phyloP scores from a whole-genome alignment of 2,888 invertebrate genomes.

The Scaptomyza cyrtandrae region DNA sequence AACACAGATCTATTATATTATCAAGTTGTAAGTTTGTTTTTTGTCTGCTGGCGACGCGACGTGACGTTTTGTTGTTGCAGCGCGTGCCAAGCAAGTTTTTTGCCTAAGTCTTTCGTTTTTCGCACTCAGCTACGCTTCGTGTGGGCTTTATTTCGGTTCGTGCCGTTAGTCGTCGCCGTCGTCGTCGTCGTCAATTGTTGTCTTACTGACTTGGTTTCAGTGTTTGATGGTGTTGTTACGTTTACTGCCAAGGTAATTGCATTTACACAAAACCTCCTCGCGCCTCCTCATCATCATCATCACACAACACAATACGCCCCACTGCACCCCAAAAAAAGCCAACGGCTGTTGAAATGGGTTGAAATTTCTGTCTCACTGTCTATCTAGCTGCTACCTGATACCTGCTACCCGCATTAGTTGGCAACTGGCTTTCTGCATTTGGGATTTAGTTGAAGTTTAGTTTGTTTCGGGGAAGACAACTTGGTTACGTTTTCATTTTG shows the following conservation, averaged over 20 bases:
- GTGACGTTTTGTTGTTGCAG: constrained; percentile 41
- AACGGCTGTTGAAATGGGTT: constrained; percentile 60
- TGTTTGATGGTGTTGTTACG: constrained; percentile 58
- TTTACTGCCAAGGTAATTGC: constrained; percentile 71
- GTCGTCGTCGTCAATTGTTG: constrained; percentile 40
- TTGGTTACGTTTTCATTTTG: constrained; percentile 63
- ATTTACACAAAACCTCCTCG: constrained; percentile 60
- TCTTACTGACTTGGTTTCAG: constrained; percentile 61
- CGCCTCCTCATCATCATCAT: constrained; percentile 29
- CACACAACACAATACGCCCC: constrained; percentile 42
- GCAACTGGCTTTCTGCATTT: constrained; percentile 35
- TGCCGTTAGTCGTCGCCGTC: constrained; percentile 28
- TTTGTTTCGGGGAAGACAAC: constrained; percentile 32
- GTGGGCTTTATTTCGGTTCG: constrained; percentile 50
- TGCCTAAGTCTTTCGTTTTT: constrained; percentile 64
- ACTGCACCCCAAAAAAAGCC: constrained; percentile 46
- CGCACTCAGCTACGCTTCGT: constrained; percentile 48
- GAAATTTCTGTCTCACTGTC: constrained; percentile 30
- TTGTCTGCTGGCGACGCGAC: constrained; percentile 48
- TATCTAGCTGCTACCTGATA: not conserved
- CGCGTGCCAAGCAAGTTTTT: constrained; percentile 64
- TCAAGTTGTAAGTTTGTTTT: constrained; percentile 54
- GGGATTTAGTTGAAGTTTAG: constrained; percentile 38
- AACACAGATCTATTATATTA: constrained; percentile 54
- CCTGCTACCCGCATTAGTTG: constrained; percentile 5